These are phyloP conservation scores for Thunnus albacares DNA, from an alignment of 2,797 vertebrate species.

Conservation along the genomic window DNA sequence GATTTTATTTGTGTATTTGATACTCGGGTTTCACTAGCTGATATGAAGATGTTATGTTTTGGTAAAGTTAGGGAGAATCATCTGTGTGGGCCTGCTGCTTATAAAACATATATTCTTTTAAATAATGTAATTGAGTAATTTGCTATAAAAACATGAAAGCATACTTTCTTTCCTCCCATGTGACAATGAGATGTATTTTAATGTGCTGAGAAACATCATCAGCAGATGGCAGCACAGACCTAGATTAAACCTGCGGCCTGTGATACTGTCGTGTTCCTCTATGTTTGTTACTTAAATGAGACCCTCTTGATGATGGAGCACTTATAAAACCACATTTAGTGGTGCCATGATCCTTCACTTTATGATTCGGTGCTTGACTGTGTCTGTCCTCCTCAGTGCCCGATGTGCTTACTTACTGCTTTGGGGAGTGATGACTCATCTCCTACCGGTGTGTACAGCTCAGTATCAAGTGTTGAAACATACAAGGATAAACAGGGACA, in stretches of 20 bases:
- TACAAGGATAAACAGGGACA: not conserved
- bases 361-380: constrained; percentile 49
- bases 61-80: not conserved
- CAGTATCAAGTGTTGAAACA: constrained; percentile 34
- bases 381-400: constrained; percentile 29
- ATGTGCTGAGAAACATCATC: constrained; percentile 21
- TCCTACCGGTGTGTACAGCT: constrained; percentile 20
- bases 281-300: constrained; percentile 13
- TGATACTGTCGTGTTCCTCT: not conserved
- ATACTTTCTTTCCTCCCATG: not conserved
- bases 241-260: not conserved
- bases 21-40: not conserved
- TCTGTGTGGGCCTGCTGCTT: not conserved
- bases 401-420: constrained; percentile 54
- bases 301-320: constrained; percentile 29
- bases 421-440: constrained; percentile 60
- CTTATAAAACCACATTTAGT: constrained; percentile 49
- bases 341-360: constrained; percentile 46
- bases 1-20: not conserved
- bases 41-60: not conserved
- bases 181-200: not conserved
- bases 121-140: not conserved
- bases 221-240: constrained; percentile 79
- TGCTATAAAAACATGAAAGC: not conserved
- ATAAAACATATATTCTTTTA: not conserved